Conservation (phyloP, 53 echinoderm and acorn worm genomes). For the Zoroaster sp. region DNA sequence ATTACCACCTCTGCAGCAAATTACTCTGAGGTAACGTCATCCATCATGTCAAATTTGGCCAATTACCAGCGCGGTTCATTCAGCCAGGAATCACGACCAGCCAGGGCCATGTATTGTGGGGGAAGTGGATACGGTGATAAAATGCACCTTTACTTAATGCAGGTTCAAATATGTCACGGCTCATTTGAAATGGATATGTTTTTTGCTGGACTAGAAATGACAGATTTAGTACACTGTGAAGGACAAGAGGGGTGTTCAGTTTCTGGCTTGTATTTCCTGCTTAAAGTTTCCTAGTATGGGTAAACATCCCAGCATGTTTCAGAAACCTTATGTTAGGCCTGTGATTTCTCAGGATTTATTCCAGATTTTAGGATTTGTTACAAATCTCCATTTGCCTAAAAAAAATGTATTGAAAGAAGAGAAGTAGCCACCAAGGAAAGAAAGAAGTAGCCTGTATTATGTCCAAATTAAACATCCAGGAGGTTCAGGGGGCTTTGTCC, state of each 20-base stretch:
- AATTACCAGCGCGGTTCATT: not conserved
- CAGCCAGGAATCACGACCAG: not conserved
- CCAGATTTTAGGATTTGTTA: no score
- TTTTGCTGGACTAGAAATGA: conserved; percentile 12
- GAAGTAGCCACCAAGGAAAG: no score
- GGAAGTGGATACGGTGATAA: not conserved
- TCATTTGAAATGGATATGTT: conserved; percentile 43
- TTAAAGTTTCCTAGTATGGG: not conserved
- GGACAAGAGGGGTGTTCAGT: not conserved
- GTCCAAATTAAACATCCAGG: no score
- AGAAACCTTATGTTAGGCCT: no score
- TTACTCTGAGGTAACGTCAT: not conserved
- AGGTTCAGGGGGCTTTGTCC: no score
- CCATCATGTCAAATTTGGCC: not conserved
- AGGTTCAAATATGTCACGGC: conserved; percentile 10
- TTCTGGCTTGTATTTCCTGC: not conserved
- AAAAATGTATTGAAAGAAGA: no score
- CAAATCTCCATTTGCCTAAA: no score
- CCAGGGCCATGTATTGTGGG: not conserved
- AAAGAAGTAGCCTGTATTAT: no score
- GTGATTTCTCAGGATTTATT: no score
- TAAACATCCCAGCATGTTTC: no score
- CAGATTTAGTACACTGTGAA: conserved; percentile 23
- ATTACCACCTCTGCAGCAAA: not conserved
- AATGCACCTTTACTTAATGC: not conserved